phyloP scores from a whole-genome alignment of 2,797 vertebrate species.

The Premnoplex brunnescens region DNA sequence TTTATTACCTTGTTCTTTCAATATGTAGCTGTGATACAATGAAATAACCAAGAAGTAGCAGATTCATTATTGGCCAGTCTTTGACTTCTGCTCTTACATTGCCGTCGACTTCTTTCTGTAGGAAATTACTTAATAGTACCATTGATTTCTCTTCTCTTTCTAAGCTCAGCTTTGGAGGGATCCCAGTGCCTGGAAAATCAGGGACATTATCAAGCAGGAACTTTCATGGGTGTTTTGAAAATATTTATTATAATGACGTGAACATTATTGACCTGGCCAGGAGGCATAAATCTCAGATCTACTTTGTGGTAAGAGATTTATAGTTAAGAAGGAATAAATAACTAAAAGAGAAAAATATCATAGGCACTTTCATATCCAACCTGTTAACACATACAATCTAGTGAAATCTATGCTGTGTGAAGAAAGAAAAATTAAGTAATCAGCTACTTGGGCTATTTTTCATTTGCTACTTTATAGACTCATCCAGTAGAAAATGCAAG shows the following conservation, averaged over 20 bases:
- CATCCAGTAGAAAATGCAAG: neutral
- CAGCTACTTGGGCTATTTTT: neutral
- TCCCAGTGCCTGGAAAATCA: conserved; percentile 77
- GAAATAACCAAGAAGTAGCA: neutral
- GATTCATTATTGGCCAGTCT: neutral
- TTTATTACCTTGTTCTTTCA: neutral
- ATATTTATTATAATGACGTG: conserved; percentile 86
- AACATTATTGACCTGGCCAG: conserved; percentile 84
- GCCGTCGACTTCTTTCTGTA: conserved; percentile 25
- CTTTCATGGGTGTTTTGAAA: conserved; percentile 94
- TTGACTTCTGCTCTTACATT: neutral
- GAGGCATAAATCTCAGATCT: conserved; percentile 80
- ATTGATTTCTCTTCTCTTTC: conserved; percentile 82
- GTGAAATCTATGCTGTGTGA: neutral
- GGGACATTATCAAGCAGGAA: conserved; percentile 75
- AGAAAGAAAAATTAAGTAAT: neutral
- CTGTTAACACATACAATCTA: neutral
- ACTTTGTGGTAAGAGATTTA: conserved; percentile 79
- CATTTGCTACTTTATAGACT: neutral
- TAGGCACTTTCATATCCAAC: neutral
- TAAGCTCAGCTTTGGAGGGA: conserved; percentile 92
- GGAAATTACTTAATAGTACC: conserved; percentile 75
- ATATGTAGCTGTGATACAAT: neutral
- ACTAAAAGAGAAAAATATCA: neutral
- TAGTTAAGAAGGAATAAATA: neutral